Percentiles rank a stretch among this genome's conserved stretches.
Evolutionary conservation across 2,113 vertebrate genomes (phyloP).

Genomic region (Chloropsis hardwickii): DNA sequence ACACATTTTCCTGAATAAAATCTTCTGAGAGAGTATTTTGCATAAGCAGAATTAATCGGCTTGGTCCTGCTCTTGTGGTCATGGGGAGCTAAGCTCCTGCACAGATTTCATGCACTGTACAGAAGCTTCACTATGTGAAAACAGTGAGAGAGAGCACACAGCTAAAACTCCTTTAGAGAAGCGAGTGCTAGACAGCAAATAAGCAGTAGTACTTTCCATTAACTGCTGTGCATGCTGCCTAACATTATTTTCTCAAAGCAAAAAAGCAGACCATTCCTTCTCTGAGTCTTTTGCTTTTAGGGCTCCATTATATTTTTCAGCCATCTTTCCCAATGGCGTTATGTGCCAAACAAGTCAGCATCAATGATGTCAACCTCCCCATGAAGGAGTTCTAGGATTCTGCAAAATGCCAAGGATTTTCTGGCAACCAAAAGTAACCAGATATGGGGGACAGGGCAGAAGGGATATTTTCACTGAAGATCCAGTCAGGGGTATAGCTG

Average conservation of each 20-base stretch:
- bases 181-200: background rate
- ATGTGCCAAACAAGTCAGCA: background rate
- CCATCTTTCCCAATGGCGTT: background rate
- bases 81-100: background rate
- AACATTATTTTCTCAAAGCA: background rate
- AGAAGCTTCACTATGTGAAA: background rate
- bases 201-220: background rate
- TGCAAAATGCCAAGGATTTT: background rate
- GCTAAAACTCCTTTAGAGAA: background rate
- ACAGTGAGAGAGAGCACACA: background rate
- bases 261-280: background rate
- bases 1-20: background rate
- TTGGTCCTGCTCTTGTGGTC: background rate
- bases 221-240: background rate
- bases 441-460: background rate
- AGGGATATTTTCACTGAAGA: slow-evolving; percentile 24
- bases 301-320: background rate
- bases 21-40: background rate
- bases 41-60: background rate
- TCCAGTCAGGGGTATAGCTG: background rate
- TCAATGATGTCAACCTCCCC: background rate
- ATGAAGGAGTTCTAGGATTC: background rate
- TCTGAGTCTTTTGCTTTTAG: background rate
- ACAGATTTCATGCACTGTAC: background rate
- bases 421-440: slow-evolving; percentile 4